A percentile compares a stretch with the other conserved stretches of the same genome.
Evolutionary conservation across 2,888 invertebrate species (phyloP).

Genomic region (Pristionchus maxplancki): DNA sequence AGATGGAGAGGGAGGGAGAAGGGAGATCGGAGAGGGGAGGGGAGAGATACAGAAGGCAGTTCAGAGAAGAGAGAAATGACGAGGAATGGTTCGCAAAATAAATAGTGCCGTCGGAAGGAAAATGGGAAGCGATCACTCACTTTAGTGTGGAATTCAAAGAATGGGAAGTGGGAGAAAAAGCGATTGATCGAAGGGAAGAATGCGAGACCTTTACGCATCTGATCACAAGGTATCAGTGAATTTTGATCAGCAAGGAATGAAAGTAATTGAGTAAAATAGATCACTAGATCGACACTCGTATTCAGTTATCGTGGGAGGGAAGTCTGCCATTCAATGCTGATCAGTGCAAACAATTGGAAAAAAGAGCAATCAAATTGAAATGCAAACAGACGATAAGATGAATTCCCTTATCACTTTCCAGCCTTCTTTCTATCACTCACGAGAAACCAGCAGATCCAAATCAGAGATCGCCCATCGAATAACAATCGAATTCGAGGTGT

Average conservation of each 20-base stretch:
- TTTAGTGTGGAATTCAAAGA: not conserved
- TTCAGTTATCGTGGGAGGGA: not conserved
- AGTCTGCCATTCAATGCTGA: slow-evolving; percentile 6
- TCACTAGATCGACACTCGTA: not conserved
- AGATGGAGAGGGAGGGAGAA: not conserved
- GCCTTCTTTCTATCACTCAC: not conserved
- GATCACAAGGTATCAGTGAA: not conserved
- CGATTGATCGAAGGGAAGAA: not conserved
- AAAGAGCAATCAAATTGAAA: slow-evolving; percentile 42
- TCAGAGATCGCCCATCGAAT: not conserved
- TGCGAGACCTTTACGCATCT: not conserved
- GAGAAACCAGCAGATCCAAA: not conserved
- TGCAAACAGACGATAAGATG: slow-evolving; percentile 31
- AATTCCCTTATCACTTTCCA: slow-evolving; percentile 29
- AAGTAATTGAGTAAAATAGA: not conserved
- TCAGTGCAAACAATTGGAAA: slow-evolving; percentile 29
- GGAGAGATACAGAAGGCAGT: not conserved
- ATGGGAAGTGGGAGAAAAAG: not conserved
- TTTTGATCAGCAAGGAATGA: not conserved
- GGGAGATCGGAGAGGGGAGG: not conserved
- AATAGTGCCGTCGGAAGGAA: not conserved
- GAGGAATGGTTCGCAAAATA: slow-evolving; percentile 23
- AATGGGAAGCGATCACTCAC: slow-evolving; percentile 32
- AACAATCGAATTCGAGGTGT: slow-evolving; percentile 5
- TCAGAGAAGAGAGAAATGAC: slow-evolving; percentile 14